Evolutionary conservation across 2,113 vertebrate genomes (phyloP), one percentile per base, ranked within the genome.

Genomic region (Leptobrachium leishanense): DNA sequence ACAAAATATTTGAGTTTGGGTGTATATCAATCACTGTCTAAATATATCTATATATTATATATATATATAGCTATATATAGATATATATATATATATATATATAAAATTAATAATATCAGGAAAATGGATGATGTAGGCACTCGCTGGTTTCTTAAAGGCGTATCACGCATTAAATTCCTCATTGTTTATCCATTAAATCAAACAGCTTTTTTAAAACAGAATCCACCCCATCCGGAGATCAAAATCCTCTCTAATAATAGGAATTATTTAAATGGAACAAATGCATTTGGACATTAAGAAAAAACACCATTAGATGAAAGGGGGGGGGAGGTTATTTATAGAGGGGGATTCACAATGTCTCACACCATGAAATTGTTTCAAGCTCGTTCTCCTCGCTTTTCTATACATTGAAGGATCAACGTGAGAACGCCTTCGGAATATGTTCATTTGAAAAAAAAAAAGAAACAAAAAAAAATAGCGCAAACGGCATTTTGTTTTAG

Each of bases 261-360:
- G 78, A 81, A 81, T 81, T 81, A 81, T 81, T 81, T 81, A 81
- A 81, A 81, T 81, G 78, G 78, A 81, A 81, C 78, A 55, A 74
- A 81, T 68, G 78, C 78, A 81, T 81, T 81, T 81, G 78, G 78
- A 81, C 78, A 81, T 81, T 68, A 74, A 63, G 11, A 73, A 55
- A 79, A 57, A 55, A 64, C 50, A 81, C 2, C 6, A 59, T 11
- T 59, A 77, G 53, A 82, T 46, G 39, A 41, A 41, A 42, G 64
- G 20, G 20, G 20, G 20, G 20, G 20, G 20, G 15, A 43, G 71
- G 39, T 67, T 43, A 53, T 83, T 76, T 81, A 10, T 9, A 82
- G 81, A 31, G 72, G 39, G 55, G 46, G 64, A 76, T 76, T 76
- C 64, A 68, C 78, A 81, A 74, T 68, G 71, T 68, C 71, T 81